A percentile compares a stretch with the other conserved stretches of the same genome.
Conservation (phyloP, 2,797 vertebrate genomes). For the Sphenopsis melanotis region DNA sequence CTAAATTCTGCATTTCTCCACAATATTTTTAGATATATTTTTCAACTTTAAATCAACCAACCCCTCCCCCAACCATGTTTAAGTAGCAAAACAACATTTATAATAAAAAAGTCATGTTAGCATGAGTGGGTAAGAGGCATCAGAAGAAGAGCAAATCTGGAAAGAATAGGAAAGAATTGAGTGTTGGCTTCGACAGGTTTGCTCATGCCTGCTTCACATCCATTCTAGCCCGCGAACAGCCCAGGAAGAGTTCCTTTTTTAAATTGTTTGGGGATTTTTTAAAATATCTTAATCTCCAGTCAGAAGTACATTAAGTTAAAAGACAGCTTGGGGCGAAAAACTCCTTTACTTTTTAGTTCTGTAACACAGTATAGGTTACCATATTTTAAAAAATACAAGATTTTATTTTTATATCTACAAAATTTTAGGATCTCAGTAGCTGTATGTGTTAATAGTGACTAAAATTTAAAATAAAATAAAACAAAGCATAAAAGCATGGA, state of each 20-base stretch:
- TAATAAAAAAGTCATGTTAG: neutral
- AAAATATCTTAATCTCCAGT: neutral
- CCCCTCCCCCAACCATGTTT: neutral
- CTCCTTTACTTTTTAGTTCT: neutral
- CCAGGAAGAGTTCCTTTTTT: neutral
- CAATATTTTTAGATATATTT: neutral
- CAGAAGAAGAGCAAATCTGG: neutral
- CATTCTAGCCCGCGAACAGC: neutral
- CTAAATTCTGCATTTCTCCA: neutral
- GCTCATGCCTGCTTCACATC: neutral
- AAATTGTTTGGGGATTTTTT: neutral
- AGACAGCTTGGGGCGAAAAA: neutral
- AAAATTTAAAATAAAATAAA: neutral
- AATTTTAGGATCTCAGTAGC: neutral
- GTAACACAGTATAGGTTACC: neutral
- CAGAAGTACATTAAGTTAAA: neutral
- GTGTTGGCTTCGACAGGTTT: neutral
- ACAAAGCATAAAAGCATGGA: neutral
- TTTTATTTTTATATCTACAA: neutral
- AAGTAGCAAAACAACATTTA: neutral
- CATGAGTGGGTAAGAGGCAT: neutral
- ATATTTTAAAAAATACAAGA: neutral
- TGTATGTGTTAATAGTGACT: neutral
- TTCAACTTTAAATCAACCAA: neutral
- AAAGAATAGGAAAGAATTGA: neutral